Evolutionary conservation across 1,140 invertebrate genomes (phyloP).

Genomic region (Neuroterus valhalla): DNA sequence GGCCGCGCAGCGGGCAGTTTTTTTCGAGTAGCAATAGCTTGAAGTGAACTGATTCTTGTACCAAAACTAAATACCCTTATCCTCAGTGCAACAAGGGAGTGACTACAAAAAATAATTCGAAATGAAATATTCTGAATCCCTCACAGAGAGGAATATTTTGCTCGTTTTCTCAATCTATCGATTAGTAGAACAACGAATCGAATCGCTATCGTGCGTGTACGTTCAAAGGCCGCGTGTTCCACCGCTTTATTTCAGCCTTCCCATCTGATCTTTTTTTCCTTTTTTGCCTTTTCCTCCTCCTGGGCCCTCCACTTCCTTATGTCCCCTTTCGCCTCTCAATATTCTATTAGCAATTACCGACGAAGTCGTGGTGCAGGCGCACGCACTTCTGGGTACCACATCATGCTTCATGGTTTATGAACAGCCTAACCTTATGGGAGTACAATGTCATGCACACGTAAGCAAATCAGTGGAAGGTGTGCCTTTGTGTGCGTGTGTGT

Average conservation of each 20-base stretch:
- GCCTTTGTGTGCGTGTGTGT: too few species aligned
- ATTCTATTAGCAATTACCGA: slow-evolving; percentile 29
- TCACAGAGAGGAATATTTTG: neutral
- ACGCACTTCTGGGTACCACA: slow-evolving; percentile 17
- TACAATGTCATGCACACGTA: slow-evolving; percentile 50
- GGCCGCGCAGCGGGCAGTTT: too few species aligned
- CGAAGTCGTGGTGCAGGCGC: slow-evolving; percentile 10
- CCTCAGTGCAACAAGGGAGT: neutral
- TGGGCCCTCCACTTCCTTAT: slow-evolving; percentile 22
- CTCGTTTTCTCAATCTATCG: slow-evolving; percentile 17
- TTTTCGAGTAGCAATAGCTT: too few species aligned
- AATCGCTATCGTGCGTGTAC: slow-evolving; percentile 19
- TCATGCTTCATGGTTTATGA: slow-evolving; percentile 40
- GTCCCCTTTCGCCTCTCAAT: slow-evolving; percentile 25
- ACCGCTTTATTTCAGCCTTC: slow-evolving; percentile 16
- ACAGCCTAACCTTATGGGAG: slow-evolving; percentile 47
- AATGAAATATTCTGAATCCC: slow-evolving; percentile 6
- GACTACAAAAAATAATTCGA: neutral
- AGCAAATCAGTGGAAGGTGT: neutral
- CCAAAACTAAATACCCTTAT: too few species aligned
- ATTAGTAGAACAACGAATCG: slow-evolving; percentile 19
- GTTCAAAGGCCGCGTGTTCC: slow-evolving; percentile 12
- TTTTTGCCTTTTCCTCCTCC: neutral
- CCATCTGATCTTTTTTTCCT: slow-evolving; percentile 1
- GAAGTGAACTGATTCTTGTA: too few species aligned